Conservation (phyloP, 2,113 vertebrate species). For the Percina caprodes region DNA sequence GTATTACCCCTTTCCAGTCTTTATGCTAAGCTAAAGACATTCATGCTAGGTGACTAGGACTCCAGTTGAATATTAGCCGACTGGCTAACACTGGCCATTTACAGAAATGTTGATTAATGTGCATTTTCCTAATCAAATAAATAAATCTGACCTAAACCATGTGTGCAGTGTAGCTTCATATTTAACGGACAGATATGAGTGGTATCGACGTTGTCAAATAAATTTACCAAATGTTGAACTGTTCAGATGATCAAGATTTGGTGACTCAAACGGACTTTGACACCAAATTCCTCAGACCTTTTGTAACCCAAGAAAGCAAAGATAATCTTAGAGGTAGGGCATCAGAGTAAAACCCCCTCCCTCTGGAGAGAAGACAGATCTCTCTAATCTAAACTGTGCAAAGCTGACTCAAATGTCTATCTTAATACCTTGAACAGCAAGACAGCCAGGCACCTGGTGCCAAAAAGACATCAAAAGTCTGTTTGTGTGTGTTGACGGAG, state of each 20-base stretch:
- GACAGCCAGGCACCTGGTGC: slow-evolving; percentile 13
- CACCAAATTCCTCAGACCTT: background rate
- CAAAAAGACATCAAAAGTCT: slow-evolving; percentile 37
- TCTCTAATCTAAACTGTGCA: slow-evolving; percentile 23
- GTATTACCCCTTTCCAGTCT: background rate
- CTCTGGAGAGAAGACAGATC: slow-evolving; percentile 9
- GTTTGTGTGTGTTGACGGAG: slow-evolving; percentile 3
- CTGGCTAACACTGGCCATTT: too few relatives aligned
- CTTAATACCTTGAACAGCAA: slow-evolving; percentile 6
- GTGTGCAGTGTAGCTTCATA: background rate
- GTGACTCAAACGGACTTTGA: background rate
- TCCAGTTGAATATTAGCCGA: too few relatives aligned
- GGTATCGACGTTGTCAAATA: background rate
- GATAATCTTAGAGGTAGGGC: slow-evolving; percentile 13
- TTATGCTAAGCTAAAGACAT: background rate
- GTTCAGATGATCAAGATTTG: background rate
- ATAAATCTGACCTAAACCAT: background rate
- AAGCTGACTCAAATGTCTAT: slow-evolving; percentile 5
- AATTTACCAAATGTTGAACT: slow-evolving; percentile 1
- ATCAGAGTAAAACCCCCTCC: background rate
- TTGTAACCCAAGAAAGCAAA: slow-evolving; percentile 35
- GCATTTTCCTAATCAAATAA: too few relatives aligned
- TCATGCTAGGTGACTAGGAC: too few relatives aligned
- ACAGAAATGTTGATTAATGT: too few relatives aligned
- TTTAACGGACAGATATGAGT: background rate